Percentiles rank a stretch among this genome's conserved stretches.
These are phyloP conservation scores for Mycetomoellerius zeteki DNA, from an alignment of 1,140 invertebrate genomes.

Conservation along the genomic window DNA sequence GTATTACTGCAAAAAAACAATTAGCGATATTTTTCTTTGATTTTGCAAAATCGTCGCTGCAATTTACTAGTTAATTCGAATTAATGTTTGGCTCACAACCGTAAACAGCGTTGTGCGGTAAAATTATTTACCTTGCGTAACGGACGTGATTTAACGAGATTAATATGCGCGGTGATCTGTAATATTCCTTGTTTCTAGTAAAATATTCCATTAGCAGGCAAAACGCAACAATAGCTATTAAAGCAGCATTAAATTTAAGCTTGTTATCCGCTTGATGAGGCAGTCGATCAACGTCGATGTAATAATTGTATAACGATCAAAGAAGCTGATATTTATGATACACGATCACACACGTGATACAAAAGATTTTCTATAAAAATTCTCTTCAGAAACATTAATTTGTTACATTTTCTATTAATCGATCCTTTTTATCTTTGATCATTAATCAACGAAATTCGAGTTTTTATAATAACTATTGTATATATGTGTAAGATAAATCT, in stretches of 20 bases:
- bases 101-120: conserved; percentile 29
- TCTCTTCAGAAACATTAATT: not conserved
- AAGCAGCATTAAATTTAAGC: conserved; percentile 57
- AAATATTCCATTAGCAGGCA: conserved; percentile 58
- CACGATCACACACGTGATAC: not conserved
- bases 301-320: conserved; percentile 39
- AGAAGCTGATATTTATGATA: not conserved
- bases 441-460: not conserved
- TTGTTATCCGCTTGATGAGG: conserved; percentile 37
- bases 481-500: not conserved
- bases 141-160: conserved; percentile 55
- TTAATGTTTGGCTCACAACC: conserved; percentile 39
- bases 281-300: conserved; percentile 33
- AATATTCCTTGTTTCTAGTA: conserved; percentile 56
- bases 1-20: not conserved
- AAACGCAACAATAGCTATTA: conserved; percentile 58
- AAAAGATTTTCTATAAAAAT: not conserved
- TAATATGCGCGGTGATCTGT: conserved; percentile 58
- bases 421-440: not conserved
- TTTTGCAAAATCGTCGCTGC: not conserved
- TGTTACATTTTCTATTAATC: not conserved
- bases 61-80: conserved; percentile 27
- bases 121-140: conserved; percentile 59
- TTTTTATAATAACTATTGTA: not conserved
- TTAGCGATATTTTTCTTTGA: not conserved